Percentiles rank a stretch among this genome's conserved stretches.
Conservation (phyloP, 2,113 vertebrate species). For the Pangasianodon hypophthalmus region DNA sequence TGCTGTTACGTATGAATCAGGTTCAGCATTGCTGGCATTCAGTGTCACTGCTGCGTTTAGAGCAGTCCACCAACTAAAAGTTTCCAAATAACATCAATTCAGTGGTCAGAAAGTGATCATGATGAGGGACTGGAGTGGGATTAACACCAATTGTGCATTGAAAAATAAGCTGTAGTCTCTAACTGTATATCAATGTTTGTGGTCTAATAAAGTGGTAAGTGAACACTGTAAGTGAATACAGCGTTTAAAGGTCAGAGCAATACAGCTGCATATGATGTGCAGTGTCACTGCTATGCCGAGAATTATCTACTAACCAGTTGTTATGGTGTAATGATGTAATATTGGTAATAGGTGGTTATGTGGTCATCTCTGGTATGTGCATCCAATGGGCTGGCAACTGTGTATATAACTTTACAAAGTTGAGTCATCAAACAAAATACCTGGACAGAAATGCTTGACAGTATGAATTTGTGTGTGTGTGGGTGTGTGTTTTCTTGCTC, state of each 20-base stretch:
- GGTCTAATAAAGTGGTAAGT: not conserved
- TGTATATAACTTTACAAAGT: not conserved
- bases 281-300: not conserved
- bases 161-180: not conserved
- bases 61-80: not conserved
- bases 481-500: conserved; percentile 43
- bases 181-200: not conserved
- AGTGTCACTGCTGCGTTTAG: not conserved
- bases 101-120: not conserved
- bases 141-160: not conserved
- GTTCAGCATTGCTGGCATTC: not conserved
- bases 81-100: not conserved
- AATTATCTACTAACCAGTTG: not conserved
- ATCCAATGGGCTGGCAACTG: not conserved
- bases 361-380: not conserved
- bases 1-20: not conserved
- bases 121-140: not conserved
- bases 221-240: not conserved
- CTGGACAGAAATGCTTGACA: not conserved
- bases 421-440: not conserved
- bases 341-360: not conserved
- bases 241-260: not conserved
- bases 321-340: not conserved
- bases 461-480: not conserved
- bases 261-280: not conserved